Conservation (phyloP, 2,888 invertebrate species). For the Campoplex capitator region DNA sequence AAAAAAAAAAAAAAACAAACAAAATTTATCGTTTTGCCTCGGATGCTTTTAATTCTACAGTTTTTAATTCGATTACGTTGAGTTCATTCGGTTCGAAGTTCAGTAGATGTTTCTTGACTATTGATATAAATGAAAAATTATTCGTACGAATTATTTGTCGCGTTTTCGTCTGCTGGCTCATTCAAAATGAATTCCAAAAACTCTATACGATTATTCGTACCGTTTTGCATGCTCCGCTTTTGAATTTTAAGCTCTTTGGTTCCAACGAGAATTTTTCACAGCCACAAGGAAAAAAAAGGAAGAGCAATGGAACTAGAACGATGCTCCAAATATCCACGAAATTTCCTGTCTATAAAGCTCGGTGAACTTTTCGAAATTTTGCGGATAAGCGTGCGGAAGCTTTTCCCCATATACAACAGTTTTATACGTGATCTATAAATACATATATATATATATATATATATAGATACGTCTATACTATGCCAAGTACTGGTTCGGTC, state of each 20-base stretch:
- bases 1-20: not conserved
- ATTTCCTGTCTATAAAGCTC: slow-evolving; percentile 22
- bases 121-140: not conserved
- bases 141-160: not conserved
- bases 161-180: not conserved
- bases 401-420: slow-evolving; percentile 46
- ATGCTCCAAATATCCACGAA: slow-evolving; percentile 1
- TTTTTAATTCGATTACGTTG: not conserved
- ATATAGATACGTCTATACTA: not conserved
- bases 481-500: slow-evolving; percentile 22
- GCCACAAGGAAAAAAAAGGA: not conserved
- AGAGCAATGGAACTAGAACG: not conserved
- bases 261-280: not conserved
- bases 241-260: not conserved
- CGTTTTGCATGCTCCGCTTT: not conserved
- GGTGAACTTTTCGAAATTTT: slow-evolving; percentile 50
- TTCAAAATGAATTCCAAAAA: not conserved
- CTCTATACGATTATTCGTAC: not conserved
- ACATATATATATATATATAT: not conserved
- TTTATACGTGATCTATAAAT: slow-evolving; percentile 20
- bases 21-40: not conserved
- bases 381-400: slow-evolving; percentile 49
- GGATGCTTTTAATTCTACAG: not conserved
- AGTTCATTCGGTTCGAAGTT: not conserved
- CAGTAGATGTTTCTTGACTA: not conserved